Percentiles rank a stretch among this genome's conserved stretches.
Evolutionary conservation across 2,113 vertebrate species (phyloP).

Genomic region (Thryonomys swinderianus): DNA sequence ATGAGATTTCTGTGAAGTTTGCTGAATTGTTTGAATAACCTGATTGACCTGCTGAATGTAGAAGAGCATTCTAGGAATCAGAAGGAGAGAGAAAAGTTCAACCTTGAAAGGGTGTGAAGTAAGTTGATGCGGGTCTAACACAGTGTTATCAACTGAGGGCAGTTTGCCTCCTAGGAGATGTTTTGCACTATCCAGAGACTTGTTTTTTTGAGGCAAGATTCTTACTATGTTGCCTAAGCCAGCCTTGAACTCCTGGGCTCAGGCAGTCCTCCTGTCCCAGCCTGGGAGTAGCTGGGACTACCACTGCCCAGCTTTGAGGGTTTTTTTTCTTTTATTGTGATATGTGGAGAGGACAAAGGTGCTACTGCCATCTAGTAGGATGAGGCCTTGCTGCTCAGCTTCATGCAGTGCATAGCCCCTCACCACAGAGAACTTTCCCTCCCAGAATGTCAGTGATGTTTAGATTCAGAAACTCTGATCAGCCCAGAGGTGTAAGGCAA

Average conservation of each 20-base stretch:
- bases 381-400: background rate
- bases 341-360: background rate
- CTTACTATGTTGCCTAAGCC: background rate
- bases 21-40: background rate
- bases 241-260: background rate
- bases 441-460: background rate
- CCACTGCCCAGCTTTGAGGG: background rate
- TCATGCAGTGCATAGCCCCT: background rate
- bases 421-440: too few relatives aligned
- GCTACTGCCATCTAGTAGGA: background rate
- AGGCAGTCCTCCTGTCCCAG: background rate
- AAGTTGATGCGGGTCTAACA: background rate
- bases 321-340: background rate
- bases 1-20: background rate
- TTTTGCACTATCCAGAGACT: background rate
- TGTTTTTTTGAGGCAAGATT: background rate
- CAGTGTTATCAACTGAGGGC: background rate
- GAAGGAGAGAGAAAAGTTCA: background rate
- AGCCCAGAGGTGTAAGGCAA: background rate
- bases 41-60: background rate
- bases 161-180: background rate
- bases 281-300: background rate
- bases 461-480: background rate
- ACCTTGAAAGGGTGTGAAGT: background rate
- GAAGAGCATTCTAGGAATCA: background rate